Evolutionary conservation across 2,113 vertebrate species (phyloP), one percentile per base, ranked within the genome.

Genomic region (Perccottus glenii): DNA sequence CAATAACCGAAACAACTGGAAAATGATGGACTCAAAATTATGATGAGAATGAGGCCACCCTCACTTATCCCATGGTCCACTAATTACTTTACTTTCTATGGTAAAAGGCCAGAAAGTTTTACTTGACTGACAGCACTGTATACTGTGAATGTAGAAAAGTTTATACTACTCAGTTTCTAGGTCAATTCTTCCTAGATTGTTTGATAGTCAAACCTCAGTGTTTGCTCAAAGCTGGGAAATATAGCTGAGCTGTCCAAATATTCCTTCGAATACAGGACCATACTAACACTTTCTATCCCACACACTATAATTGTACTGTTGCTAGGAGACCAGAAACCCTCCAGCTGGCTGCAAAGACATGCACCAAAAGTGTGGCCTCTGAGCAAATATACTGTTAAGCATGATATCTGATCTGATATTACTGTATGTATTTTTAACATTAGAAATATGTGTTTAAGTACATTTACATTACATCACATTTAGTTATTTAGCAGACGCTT

Each of bases 281-380:
- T 55, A 15, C 38, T 7, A 33, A 56, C 59, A 33, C 43, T 40
- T 50, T 43, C 38, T 15, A 45, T 40, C 47, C 46, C 67, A 47
- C 0, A 53, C 53, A 19, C 45, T 69, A 4, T 74, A 5, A 65
- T 70, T 40, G 60, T 12, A 16, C 64, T 71, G 80, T 84, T 83
- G 73, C 81, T 80, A 77, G 67, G 83, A 83, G 50, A 87, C 80
- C 4, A 12, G 44, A 19, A 38, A 11, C 45, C 45, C 44, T 70
- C 66, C 65, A 71, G 71, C 62, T 77, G 53, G 69, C 46, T 69
- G 42, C 14, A 63, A 66, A 60, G 58, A 48, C 56, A 56, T 32
- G 40, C 48, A 67, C 40, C 59, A 52, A 52, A 57, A 46, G 50
- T 78, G 57, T 32, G 11, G 16, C 49, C 64, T 67, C 38, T 43